Evolutionary conservation across 37 sponge, comb jelly and placozoan genomes (phyloP).

Genomic region (Axinella damicornis): DNA sequence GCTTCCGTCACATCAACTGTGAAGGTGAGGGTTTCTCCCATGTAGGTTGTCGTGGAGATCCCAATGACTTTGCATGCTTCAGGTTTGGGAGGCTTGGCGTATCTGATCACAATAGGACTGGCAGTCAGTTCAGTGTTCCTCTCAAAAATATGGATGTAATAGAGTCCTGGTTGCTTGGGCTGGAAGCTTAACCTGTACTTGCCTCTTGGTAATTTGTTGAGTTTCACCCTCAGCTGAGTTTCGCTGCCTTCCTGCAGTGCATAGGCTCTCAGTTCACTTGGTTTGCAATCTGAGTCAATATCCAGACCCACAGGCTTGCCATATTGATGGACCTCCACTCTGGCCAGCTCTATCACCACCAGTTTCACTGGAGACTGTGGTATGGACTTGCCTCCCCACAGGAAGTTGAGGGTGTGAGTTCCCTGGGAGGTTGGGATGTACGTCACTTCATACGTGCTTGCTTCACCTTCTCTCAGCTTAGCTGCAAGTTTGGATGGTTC

Average conservation of each 20-base stretch:
- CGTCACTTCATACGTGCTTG: neutral
- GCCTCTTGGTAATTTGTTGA: conserved; percentile 20
- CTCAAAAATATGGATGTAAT: conserved; percentile 52
- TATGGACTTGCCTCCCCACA: conserved; percentile 35
- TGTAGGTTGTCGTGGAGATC: neutral
- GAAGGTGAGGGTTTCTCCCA: conserved; percentile 48
- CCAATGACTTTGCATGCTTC: conserved; percentile 49
- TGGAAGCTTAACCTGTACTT: neutral
- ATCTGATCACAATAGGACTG: conserved; percentile 74
- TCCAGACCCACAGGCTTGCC: conserved; percentile 19
- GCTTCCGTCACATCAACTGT: conserved; percentile 52
- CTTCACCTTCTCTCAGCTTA: neutral
- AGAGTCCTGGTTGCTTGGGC: conserved; percentile 44
- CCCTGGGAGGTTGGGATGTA: conserved; percentile 58
- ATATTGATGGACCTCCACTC: neutral
- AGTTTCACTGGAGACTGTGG: conserved; percentile 54
- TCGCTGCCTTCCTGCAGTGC: conserved; percentile 29
- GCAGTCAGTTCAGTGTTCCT: conserved; percentile 61
- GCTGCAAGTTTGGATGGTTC: conserved; percentile 2
- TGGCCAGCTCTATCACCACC: neutral
- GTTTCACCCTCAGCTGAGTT: conserved; percentile 32
- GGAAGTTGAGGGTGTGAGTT: conserved; percentile 33
- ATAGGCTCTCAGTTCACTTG: conserved; percentile 34
- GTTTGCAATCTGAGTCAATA: conserved; percentile 11
- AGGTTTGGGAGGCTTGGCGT: conserved; percentile 63